A percentile compares a stretch with the other conserved stretches of the same genome.
These are phyloP conservation scores for Hassar affinis DNA, from an alignment of 2,113 vertebrate species.

Conservation along the genomic window DNA sequence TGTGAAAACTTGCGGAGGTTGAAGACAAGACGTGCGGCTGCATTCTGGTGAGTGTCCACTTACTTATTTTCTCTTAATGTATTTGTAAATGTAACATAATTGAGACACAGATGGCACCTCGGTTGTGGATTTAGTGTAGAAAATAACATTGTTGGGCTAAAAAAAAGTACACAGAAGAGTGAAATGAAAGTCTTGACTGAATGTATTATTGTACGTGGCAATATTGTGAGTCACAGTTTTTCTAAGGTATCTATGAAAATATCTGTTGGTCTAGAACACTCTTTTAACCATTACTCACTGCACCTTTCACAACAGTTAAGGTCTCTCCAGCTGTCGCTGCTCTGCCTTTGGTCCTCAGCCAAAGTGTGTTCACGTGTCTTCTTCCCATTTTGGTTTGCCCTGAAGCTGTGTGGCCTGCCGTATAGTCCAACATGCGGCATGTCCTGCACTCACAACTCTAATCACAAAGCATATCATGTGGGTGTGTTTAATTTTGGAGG, in stretches of 20 bases:
- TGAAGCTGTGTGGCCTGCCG: not conserved
- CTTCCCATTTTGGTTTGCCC: not conserved
- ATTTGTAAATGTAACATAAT: not conserved
- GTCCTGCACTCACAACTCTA: not conserved
- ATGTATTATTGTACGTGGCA: not conserved
- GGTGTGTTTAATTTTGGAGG: constrained; percentile 25
- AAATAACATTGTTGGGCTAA: not conserved
- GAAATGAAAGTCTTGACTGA: not conserved
- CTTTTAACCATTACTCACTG: not conserved
- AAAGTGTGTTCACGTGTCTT: not conserved
- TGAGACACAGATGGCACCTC: not conserved
- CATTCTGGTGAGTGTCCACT: too few relatives aligned
- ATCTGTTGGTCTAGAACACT: not conserved
- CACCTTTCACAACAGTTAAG: not conserved
- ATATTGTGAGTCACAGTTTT: not conserved
- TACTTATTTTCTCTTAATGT: not conserved
- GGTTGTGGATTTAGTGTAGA: not conserved
- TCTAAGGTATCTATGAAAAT: not conserved
- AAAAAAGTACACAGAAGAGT: not conserved
- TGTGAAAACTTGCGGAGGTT: too few relatives aligned
- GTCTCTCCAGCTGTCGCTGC: not conserved
- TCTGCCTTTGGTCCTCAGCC: not conserved
- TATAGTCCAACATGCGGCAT: not conserved
- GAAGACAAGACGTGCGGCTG: too few relatives aligned
- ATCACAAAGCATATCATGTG: not conserved